Evolutionary conservation across 2,797 vertebrate species (phyloP), one percentile per base, ranked within the genome.

Genomic region (Pyrrhura leucotis): DNA sequence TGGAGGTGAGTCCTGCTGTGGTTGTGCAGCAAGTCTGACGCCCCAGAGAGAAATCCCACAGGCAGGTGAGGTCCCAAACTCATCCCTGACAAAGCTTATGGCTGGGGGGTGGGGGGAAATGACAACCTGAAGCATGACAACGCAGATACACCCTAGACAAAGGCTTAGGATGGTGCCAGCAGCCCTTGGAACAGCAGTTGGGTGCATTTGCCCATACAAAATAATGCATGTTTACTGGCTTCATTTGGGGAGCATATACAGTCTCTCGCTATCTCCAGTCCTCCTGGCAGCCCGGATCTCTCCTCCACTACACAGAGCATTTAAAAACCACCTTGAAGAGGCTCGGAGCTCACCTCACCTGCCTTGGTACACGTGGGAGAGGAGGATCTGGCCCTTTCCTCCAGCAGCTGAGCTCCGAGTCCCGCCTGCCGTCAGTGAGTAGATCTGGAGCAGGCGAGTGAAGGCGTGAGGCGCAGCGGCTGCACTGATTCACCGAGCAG

Each of bases 1-100:
- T 88, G 95, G 94, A 96, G 91, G 91, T 95, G 91, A 95, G 91
- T 88, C 93, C 85, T 44, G 28, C 78, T 28, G 81, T 1, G 22
- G 53, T 22, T 79, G 63, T 31, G 18, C 88, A 54, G 82, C 2
- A 0, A 45, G 95, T 96, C 96, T 96, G 90, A 47, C 95, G 95
- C 91, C 63, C 71, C 0, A 12, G 65, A 62, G 72, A 96, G 78
- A 88, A 85, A 89, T 69, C 88, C 89, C 78, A 63, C 85, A 82
- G 85, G 5, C 26, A 20, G 39, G n/a, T 3, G 1, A 62, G 75
- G 19, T 67, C 59, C 88, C 82, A 63, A 7, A 62, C 22, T n/a
- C 85, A 22, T 50, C 47, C 66, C 71, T 14, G 31, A 61, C 40
- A 56, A 37, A 78, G 40, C 69, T 75, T 31, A 4, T 4, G 18